Evolutionary conservation across 2,113 vertebrate species (phyloP), one percentile per base, ranked within the genome.

Genomic region (Heloderma charlesbogerti): DNA sequence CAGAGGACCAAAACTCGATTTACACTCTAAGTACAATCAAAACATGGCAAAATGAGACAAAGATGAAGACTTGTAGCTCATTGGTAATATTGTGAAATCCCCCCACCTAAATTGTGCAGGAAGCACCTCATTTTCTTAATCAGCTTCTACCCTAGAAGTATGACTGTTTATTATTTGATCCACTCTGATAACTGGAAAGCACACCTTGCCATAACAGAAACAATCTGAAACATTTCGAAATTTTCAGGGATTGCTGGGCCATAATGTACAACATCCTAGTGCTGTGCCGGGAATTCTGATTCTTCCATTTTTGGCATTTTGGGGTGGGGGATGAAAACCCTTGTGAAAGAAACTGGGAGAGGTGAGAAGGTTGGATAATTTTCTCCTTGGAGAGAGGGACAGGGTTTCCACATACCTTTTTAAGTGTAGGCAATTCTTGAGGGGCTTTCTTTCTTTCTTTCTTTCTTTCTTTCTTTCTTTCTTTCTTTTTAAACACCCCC

Each of bases 11-110:
- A 92, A 90, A 91, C 89, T 91, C 89, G 94, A 71, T 88, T 94
- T 95, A 88, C 22, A 63, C 89, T 71, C 45, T 69, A 93, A 89
- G 29, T 85, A 89, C 66, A 96, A 84, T 91, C 22, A 43, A 84
- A 94, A 86, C 57, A 81, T 6, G 69, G 6, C 31, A 90, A 95
- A 92, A n/a, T 88, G 18, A 95, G 79, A 90, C 2, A 91, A 85
- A 48, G 0, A 90, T 87, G 78, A 34, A 87, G 78, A 40, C 63
- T 85, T 4, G 83, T 67, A 90, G 83, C 51, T 67, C 93, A 31
- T 81, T 88, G 91, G 78, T 22, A 93, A 71, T 90, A 87, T 66
- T 89, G 89, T 85, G 88, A 92, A 86, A 27, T 60, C 29, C 27
- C 31, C n/a, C 84, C 66, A 34, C 66, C 66, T 57, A 92, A 90